Base-by-base conservation (phyloP, 2,113 vertebrate genomes). In the Oplegnathus fasciatus region DNA sequence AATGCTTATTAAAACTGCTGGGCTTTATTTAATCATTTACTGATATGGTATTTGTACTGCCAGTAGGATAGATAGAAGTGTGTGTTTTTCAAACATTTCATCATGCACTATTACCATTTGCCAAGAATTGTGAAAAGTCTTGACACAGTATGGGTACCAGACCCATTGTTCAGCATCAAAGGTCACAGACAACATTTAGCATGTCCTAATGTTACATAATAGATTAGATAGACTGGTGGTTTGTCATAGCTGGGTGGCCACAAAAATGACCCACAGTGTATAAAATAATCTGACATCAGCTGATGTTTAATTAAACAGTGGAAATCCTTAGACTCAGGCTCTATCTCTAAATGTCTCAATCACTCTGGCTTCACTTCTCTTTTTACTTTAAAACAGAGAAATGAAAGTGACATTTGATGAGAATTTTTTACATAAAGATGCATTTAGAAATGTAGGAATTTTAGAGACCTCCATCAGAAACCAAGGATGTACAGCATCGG, bases 71-170 rank as follows among this genome's bases (percentile, higher is more conserved):
- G 55, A 76, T 46, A 70, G 7, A 76, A 1, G 18, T 80, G 66
- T 73, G 58, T 85, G 69, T 37, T 70, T 42, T 81, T 65, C 20
- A 72, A 3, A 48, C 28, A 3, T 82, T 82, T 58, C 50, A 15
- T 46, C 78, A 82, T n/a, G 0, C 7, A 10, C 46, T 46, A 7
- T 11, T 44, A 32, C 26, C 4, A 17, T 42, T 52, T 81, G 9
- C n/a, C n/a, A 57, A 14, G 44, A 9, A 4, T 1, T 40, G 28
- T 55, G n/a, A n/a, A 37, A 46, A 0, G 32, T 62, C 5, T 37
- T 26, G 40, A 57, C 42, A 57, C 24, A 52, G 42, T 26, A 6
- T 20, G 15, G 22, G 14, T 40, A 18, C 17, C 24, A 20, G 54
- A 64, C 10, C 3, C 3, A 11, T 34, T 65, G 14, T 69, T 54